These are phyloP conservation scores for Branchinecta sandiegonensis DNA, from an alignment of 2,888 invertebrate genomes.

Conservation along the genomic window DNA sequence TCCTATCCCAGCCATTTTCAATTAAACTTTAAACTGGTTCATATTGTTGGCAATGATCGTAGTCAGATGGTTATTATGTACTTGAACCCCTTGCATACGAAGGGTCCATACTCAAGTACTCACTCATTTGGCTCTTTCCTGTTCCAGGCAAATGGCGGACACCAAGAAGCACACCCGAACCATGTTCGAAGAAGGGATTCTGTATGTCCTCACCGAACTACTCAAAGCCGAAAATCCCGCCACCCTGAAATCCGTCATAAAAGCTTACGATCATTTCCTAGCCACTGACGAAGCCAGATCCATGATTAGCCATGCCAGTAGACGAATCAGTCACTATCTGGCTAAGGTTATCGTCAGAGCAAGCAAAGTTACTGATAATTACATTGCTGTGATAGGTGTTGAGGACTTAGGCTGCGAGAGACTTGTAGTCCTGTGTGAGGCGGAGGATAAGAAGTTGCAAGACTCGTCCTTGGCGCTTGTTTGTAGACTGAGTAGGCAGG, in stretches of 20 bases:
- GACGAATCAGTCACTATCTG: background rate
- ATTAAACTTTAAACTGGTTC: too few species aligned
- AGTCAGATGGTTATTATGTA: too few species aligned
- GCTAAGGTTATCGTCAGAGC: too few species aligned
- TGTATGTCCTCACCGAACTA: background rate
- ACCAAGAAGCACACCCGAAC: background rate
- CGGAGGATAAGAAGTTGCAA: background rate
- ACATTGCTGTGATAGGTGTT: background rate
- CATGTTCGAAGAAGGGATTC: background rate
- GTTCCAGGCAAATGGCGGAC: background rate
- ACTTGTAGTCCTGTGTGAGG: background rate
- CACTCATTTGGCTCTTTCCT: background rate
- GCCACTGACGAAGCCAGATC: background rate
- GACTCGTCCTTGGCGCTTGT: background rate
- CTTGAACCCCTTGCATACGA: too few species aligned
- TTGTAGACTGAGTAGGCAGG: background rate
- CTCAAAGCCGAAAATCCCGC: background rate
- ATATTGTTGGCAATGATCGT: too few species aligned
- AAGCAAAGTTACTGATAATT: background rate
- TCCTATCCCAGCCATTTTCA: too few species aligned
- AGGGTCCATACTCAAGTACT: too few species aligned
- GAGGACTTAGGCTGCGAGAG: background rate
- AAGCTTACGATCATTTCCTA: background rate
- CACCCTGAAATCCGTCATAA: background rate
- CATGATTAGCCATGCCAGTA: background rate